Base-by-base conservation (phyloP, 2,888 invertebrate genomes). In the Pantelozetes paolii region DNA sequence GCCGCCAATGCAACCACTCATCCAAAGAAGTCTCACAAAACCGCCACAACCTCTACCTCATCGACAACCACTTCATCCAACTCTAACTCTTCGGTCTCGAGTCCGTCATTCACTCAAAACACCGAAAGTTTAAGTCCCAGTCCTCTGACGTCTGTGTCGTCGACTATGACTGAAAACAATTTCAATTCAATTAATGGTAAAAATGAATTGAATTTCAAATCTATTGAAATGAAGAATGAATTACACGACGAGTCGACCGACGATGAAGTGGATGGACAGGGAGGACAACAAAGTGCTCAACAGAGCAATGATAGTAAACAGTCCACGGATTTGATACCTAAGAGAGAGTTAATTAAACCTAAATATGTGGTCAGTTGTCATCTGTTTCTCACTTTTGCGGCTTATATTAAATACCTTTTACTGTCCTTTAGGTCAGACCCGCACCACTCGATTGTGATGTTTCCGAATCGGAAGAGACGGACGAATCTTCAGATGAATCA, bases 341-440 rank as follows among this genome's bases (percentile, higher is more conserved):
- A 45, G 40, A 15, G 71, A 15, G 48, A 42, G 48, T 50, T 79
- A 30, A 71, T 76, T 23, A 78, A 77, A 72, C 79, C 80, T n/a
- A 75, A 78, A 62, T 79, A 79, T 76, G 79, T 80, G 20, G 78
- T 79, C 26, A 42, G 67, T 67, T 36, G 15, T 45, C 45, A 45
- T 15, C 18, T 45, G 36, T 45, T 45, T 45, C 2, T 30, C 9
- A 30, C 3, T 9, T 54, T 54, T 54, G 23, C 3, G 20, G 26
- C 6, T 23, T 6, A 28, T 57, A 8, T 57, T 26, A 30, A 30
- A 20, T 23, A 23, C 48, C 42, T 3, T 15, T 5, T 54, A 1
- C 54, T 30, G 18, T 18, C 54, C n/a, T 30, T 28, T 40, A 74
- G 74, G 74, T 74, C 18, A 75, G 79, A 28, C 79, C 79, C 8